A percentile compares a stretch with the other conserved stretches of the same genome.
Evolutionary conservation across 1,140 invertebrate species (phyloP).

Genomic region (Drosophila quadrilineata): DNA sequence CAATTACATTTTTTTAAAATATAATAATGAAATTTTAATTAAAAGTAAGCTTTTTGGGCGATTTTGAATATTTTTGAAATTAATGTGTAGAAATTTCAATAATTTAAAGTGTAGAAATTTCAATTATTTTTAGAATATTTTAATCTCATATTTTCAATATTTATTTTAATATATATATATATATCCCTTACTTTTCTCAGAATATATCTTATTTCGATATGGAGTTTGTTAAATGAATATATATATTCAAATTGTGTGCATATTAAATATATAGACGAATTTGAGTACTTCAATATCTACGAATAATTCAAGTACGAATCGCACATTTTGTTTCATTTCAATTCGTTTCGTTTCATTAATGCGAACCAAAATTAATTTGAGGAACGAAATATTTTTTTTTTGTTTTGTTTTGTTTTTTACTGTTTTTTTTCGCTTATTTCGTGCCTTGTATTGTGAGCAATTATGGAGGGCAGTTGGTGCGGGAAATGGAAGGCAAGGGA

Average conservation of each 20-base stretch:
- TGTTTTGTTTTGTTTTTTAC: no score
- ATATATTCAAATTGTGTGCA: conserved; percentile 7
- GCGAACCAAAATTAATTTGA: conserved; percentile 66
- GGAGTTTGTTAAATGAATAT: conserved; percentile 6
- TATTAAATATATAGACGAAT: conserved; percentile 29
- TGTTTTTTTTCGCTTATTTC: no score
- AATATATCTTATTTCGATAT: no score
- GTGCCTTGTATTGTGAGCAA: neutral
- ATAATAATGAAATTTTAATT: neutral
- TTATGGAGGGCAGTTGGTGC: neutral
- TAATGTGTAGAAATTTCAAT: neutral
- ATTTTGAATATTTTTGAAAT: neutral
- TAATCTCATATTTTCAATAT: conserved; percentile 7
- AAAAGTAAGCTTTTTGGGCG: no score
- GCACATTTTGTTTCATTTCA: no score
- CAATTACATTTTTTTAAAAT: neutral
- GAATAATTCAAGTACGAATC: conserved; percentile 53
- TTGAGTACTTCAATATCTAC: neutral
- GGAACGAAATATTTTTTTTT: no score
- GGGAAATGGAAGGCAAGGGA: neutral
- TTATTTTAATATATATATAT: conserved; percentile 19
- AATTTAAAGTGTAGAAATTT: no score
- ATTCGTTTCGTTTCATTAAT: conserved; percentile 66
- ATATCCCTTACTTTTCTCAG: no score
- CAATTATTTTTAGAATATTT: no score